A percentile compares a stretch with the other conserved stretches of the same genome.
phyloP scores from a whole-genome alignment of 2,888 invertebrate genomes.

The Phengaris alcon region DNA sequence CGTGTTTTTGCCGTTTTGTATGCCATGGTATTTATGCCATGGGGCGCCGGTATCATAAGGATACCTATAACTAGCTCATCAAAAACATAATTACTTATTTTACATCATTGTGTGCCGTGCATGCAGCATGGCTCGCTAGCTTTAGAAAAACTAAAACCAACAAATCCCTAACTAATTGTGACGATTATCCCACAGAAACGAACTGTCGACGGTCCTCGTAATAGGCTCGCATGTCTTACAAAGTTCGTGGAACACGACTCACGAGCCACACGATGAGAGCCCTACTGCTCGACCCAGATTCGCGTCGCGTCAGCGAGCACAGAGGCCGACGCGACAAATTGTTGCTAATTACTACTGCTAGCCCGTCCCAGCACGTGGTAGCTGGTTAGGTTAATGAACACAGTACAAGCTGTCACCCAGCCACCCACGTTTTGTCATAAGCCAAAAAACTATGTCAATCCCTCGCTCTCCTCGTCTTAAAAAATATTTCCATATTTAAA shows the following conservation, averaged over 20 bases:
- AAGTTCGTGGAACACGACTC: neutral
- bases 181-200: neutral
- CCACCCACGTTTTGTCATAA: too few relatives aligned
- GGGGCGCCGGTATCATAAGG: too few relatives aligned
- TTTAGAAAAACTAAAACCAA: too few relatives aligned
- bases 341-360: neutral
- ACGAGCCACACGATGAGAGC: neutral
- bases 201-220: neutral
- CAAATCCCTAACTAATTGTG: neutral
- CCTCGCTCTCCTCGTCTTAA: neutral
- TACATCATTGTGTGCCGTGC: too few relatives aligned
- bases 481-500: neutral
- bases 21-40: too few relatives aligned
- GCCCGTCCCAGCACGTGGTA: neutral
- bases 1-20: too few relatives aligned
- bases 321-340: slow-evolving; percentile 2
- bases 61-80: too few relatives aligned
- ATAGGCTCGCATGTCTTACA: neutral
- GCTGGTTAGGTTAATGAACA: neutral
- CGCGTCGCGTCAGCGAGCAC: slow-evolving; percentile 7
- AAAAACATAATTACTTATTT: too few relatives aligned
- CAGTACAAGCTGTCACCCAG: too few relatives aligned
- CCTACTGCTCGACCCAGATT: neutral
- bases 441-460: neutral
- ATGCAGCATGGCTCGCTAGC: too few relatives aligned